A percentile compares a stretch with the other conserved stretches of the same genome.
Evolutionary conservation across 2,113 vertebrate genomes (phyloP).

Genomic region (Myodes glareolus): DNA sequence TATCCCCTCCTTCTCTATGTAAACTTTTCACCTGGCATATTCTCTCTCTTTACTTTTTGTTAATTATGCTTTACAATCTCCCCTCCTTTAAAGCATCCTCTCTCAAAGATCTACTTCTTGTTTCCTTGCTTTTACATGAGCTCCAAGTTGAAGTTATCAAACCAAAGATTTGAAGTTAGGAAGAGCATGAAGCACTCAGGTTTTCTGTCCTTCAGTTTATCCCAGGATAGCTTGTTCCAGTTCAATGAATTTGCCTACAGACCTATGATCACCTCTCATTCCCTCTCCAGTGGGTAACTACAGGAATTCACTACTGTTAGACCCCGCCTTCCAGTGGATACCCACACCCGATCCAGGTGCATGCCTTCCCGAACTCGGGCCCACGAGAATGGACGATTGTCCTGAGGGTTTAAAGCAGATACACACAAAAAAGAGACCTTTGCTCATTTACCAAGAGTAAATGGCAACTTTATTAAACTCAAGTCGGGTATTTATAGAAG

Average conservation of each 20-base stretch:
- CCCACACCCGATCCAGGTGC: too few relatives aligned
- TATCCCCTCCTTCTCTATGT: background rate
- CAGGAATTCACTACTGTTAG: accelerated
- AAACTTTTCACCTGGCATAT: background rate
- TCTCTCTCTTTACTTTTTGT: background rate
- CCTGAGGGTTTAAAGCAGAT: too few relatives aligned
- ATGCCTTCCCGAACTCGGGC: too few relatives aligned
- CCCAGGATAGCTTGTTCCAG: background rate
- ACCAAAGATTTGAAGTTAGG: background rate
- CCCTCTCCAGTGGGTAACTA: background rate
- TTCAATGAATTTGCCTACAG: background rate
- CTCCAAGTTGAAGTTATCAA: background rate
- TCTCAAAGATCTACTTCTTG: background rate
- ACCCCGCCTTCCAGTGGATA: too few relatives aligned
- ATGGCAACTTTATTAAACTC: too few relatives aligned
- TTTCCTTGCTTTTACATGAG: background rate
- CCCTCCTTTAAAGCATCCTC: background rate
- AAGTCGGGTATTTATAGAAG: too few relatives aligned
- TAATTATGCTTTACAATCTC: background rate
- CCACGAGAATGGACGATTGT: too few relatives aligned
- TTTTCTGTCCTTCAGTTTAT: background rate
- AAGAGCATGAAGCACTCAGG: background rate
- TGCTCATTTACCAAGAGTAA: too few relatives aligned
- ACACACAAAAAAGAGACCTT: too few relatives aligned
- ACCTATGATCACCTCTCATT: background rate